Percentiles rank a stretch among this genome's conserved stretches.
phyloP scores from a whole-genome alignment of 2,113 vertebrate genomes.

The Regulus satrapa region DNA sequence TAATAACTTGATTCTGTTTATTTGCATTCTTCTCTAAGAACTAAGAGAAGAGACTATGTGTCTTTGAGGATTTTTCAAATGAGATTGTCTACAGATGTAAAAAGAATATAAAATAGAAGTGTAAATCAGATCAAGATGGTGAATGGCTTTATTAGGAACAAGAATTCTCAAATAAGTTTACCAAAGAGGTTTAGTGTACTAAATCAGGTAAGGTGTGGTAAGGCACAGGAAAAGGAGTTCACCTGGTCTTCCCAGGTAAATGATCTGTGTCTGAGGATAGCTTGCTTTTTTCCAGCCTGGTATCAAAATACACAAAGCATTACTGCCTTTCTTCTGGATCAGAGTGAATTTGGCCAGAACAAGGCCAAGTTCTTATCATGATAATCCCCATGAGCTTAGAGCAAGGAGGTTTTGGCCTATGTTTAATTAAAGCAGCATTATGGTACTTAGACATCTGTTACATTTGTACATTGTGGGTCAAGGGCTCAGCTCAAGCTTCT shows the following conservation, averaged over 20 bases:
- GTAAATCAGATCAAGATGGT: background rate
- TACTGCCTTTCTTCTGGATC: background rate
- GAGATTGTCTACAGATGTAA: background rate
- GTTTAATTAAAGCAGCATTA: slow-evolving; percentile 67
- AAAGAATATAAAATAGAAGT: background rate
- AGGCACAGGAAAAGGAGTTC: background rate
- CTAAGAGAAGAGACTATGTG: background rate
- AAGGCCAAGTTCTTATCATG: background rate
- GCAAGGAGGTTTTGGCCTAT: slow-evolving; percentile 16
- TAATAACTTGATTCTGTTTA: slow-evolving; percentile 16
- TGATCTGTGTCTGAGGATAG: background rate
- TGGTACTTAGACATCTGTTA: slow-evolving; percentile 55
- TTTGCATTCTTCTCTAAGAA: slow-evolving; percentile 24
- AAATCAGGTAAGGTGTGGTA: background rate
- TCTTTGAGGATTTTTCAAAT: background rate
- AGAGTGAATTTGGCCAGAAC: background rate
- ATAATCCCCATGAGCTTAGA: slow-evolving; percentile 16
- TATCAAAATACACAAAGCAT: background rate
- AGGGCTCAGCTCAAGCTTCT: background rate
- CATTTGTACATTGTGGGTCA: slow-evolving; percentile 25
- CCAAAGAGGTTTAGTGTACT: background rate
- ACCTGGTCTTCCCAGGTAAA: background rate
- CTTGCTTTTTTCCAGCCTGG: background rate
- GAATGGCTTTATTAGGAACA: background rate
- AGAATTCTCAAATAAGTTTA: background rate